Evolutionary conservation across 2,888 invertebrate species (phyloP).

Genomic region (Petrophora chlorosata): DNA sequence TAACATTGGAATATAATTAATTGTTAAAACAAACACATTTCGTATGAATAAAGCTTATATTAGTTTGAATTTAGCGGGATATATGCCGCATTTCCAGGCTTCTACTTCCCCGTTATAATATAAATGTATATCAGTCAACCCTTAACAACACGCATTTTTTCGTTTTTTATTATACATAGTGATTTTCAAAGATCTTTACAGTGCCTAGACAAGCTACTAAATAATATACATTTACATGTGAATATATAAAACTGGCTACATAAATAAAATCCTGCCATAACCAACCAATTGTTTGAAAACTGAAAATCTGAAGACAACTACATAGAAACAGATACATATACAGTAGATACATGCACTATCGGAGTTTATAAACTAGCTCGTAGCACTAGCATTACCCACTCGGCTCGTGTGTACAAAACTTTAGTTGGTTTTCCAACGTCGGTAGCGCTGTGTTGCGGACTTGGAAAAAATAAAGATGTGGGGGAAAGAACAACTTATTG

Average conservation of each 20-base stretch:
- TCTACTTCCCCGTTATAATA: too few species aligned
- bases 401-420: conserved; percentile 29
- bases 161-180: neutral
- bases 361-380: conserved; percentile 19
- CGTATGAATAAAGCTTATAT: too few species aligned
- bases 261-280: neutral
- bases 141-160: too few species aligned
- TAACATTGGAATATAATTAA: too few species aligned
- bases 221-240: conserved; percentile 15
- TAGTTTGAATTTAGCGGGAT: too few species aligned
- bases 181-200: neutral
- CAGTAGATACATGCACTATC: conserved; percentile 33
- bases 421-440: conserved; percentile 27
- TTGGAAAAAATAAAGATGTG: conserved; percentile 46
- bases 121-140: too few species aligned
- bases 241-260: conserved; percentile 6
- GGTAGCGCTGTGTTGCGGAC: conserved; percentile 65
- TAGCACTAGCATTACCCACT: conserved; percentile 39
- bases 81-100: too few species aligned
- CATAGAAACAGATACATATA: conserved; percentile 26
- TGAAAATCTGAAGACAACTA: conserved; percentile 16
- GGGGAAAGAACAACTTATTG: conserved; percentile 58
- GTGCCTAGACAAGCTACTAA: conserved; percentile 31
- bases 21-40: too few species aligned
- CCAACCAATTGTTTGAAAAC: neutral